Percentiles rank a stretch among this genome's conserved stretches.
These are phyloP conservation scores for Nannospalax galili DNA, from an alignment of 2,113 vertebrate genomes.

Conservation along the genomic window DNA sequence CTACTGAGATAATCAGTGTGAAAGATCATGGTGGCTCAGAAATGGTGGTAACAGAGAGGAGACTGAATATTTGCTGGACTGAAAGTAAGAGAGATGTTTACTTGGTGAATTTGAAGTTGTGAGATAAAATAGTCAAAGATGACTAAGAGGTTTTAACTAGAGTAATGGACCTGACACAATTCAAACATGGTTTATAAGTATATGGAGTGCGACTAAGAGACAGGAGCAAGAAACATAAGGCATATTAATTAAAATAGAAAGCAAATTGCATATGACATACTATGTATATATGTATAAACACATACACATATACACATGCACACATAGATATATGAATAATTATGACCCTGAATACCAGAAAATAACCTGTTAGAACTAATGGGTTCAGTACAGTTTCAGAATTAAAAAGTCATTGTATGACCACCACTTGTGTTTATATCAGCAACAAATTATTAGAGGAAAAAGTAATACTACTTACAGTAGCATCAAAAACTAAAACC, in stretches of 20 bases:
- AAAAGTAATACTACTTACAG: neutral
- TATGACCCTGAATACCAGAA: neutral
- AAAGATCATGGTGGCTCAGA: neutral
- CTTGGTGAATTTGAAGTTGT: neutral
- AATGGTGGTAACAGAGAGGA: neutral
- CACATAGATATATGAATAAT: neutral
- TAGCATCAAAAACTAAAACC: neutral
- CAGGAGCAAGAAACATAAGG: neutral
- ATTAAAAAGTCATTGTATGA: neutral
- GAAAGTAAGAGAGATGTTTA: neutral
- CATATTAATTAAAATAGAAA: neutral
- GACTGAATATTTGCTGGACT: neutral
- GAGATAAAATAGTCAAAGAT: neutral
- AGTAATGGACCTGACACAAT: neutral
- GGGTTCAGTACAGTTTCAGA: neutral
- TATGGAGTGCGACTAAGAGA: neutral
- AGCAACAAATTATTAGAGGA: neutral
- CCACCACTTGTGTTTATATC: neutral
- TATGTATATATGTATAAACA: too few relatives aligned
- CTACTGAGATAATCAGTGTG: neutral
- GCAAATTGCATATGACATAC: neutral
- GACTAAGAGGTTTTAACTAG: neutral
- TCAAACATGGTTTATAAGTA: neutral
- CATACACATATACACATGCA: neutral
- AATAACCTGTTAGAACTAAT: neutral